These are phyloP conservation scores for Emys orbicularis DNA, from an alignment of 2,797 vertebrate species.

Conservation along the genomic window DNA sequence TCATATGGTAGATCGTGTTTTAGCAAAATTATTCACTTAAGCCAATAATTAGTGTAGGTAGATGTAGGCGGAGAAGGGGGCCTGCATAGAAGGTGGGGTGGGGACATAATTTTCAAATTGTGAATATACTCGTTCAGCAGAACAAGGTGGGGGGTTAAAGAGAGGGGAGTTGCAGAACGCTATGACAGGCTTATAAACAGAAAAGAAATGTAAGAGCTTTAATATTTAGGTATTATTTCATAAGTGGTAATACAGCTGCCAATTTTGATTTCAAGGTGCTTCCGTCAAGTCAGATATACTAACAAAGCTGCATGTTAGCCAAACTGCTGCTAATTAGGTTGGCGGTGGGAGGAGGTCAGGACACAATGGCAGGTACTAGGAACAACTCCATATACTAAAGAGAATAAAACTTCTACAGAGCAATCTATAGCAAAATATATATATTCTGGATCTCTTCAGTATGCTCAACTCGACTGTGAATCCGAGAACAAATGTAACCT, in stretches of 20 bases:
- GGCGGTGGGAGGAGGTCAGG: neutral
- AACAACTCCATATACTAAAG: neutral
- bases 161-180: neutral
- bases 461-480: neutral
- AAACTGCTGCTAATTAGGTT: neutral
- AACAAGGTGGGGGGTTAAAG: neutral
- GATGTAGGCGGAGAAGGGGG: neutral
- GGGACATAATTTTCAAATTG: slow-evolving; percentile 7
- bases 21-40: neutral
- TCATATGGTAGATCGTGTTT: neutral
- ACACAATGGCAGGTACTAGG: neutral
- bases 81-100: neutral
- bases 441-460: neutral
- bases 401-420: neutral
- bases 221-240: neutral
- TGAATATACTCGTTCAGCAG: fast-evolving
- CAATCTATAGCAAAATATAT: neutral
- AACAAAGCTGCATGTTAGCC: neutral
- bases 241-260: slow-evolving; percentile 13
- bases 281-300: neutral
- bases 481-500: neutral
- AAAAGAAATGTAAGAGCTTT: neutral
- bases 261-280: neutral
- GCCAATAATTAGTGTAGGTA: neutral
- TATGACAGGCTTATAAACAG: neutral